These are phyloP conservation scores for Seriola quinqueradiata DNA, from an alignment of 2,113 vertebrate genomes.

Conservation along the genomic window DNA sequence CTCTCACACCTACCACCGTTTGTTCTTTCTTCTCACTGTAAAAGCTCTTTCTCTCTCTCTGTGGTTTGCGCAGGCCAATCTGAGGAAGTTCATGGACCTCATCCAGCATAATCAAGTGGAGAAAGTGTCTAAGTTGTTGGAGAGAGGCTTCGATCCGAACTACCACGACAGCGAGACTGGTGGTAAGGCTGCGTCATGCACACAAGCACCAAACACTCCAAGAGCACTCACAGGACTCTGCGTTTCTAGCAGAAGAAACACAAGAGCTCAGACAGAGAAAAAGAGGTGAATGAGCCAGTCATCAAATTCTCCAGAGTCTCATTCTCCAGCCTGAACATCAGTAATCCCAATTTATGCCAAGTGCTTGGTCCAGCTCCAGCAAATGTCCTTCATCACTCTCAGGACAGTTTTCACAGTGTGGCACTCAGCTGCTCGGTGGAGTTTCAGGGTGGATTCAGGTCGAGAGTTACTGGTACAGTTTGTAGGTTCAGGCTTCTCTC, in stretches of 20 bases:
- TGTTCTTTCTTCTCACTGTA: conserved; percentile 23
- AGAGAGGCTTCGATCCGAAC: conserved; percentile 95
- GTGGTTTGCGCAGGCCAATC: conserved; percentile 86
- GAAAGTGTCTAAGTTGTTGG: conserved; percentile 92
- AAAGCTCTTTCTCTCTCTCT: conserved; percentile 8
- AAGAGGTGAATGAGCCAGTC: too few relatives aligned
- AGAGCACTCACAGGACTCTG: background rate
- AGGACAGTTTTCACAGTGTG: too few relatives aligned
- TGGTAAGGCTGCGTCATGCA: conserved; percentile 80
- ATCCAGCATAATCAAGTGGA: conserved; percentile 91
- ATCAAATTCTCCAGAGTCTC: too few relatives aligned
- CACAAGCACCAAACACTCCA: conserved; percentile 7
- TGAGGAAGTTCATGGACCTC: conserved; percentile 95
- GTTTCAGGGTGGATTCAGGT: background rate
- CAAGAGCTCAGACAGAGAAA: too few relatives aligned
- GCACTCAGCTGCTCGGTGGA: background rate
- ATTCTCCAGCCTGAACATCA: background rate
- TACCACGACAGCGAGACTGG: conserved; percentile 94
- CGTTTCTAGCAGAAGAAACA: background rate
- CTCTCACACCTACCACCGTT: conserved; percentile 34
- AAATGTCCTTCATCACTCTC: background rate
- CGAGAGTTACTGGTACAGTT: background rate
- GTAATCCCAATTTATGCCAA: background rate
- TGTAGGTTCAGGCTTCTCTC: too few relatives aligned
- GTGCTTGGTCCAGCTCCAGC: too few relatives aligned